Evolutionary conservation across 2,888 invertebrate species (phyloP).

Genomic region (Hipparchia sbordonii): DNA sequence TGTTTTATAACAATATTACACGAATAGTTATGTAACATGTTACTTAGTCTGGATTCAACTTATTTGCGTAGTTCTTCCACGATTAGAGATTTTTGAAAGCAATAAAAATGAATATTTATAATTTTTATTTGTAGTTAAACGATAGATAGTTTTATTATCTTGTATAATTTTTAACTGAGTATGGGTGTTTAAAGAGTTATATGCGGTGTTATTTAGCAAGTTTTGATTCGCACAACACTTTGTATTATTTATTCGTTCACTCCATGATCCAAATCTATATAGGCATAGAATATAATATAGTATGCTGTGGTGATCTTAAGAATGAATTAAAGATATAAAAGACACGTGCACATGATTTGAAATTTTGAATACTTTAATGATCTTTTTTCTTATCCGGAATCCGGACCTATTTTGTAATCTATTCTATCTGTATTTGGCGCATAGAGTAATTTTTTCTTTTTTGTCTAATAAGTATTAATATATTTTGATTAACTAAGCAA

Average conservation of each 20-base stretch:
- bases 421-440: neutral
- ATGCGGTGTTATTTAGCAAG: conserved; percentile 25
- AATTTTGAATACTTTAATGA: too few relatives aligned
- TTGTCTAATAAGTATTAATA: neutral
- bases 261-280: neutral
- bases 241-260: neutral
- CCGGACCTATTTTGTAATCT: too few relatives aligned
- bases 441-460: neutral
- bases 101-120: conserved; percentile 59
- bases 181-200: conserved; percentile 26
- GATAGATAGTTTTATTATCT: conserved; percentile 58
- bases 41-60: conserved; percentile 25
- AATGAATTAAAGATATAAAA: too few relatives aligned
- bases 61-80: conserved; percentile 57
- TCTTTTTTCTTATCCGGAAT: too few relatives aligned
- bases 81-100: conserved; percentile 63
- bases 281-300: neutral
- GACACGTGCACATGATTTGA: too few relatives aligned
- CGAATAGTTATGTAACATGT: neutral
- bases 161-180: conserved; percentile 28
- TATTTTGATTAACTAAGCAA: conserved; percentile 16
- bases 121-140: conserved; percentile 62
- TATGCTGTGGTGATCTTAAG: too few relatives aligned
- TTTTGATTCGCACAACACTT: conserved; percentile 40
- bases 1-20: neutral